phyloP scores from a whole-genome alignment of 2,888 invertebrate genomes.

The Mesochorus sp. region DNA sequence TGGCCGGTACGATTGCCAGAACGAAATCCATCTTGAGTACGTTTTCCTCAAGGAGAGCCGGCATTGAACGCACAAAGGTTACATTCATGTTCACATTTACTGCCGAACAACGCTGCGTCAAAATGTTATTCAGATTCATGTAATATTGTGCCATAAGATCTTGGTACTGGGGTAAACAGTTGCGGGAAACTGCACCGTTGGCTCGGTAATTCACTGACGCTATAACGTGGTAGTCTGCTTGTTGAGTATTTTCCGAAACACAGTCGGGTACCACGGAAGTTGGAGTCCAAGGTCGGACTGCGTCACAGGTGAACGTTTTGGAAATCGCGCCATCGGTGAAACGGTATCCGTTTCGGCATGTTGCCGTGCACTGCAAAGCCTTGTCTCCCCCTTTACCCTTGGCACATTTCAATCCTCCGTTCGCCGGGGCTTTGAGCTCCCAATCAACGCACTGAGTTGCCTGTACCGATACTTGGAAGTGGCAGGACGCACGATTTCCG shows the following conservation, averaged over 20 bases:
- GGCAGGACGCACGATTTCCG: slow-evolving; percentile 94
- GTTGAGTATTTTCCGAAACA: slow-evolving; percentile 96
- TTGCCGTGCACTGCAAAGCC: slow-evolving; percentile 94
- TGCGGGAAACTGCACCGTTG: slow-evolving; percentile 93
- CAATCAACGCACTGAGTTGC: slow-evolving; percentile 97
- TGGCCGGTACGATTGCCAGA: slow-evolving; percentile 92
- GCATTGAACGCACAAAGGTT: slow-evolving; percentile 91
- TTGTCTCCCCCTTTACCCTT: slow-evolving; percentile 92
- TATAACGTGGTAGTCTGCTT: slow-evolving; percentile 96
- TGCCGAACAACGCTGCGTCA: slow-evolving; percentile 96
- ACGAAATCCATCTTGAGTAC: slow-evolving; percentile 95
- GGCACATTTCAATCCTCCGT: slow-evolving; percentile 94
- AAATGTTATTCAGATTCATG: slow-evolving; percentile 88
- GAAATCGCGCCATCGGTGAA: slow-evolving; percentile 95
- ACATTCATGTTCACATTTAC: slow-evolving; percentile 98
- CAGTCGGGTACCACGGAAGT: slow-evolving; percentile 96
- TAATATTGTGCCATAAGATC: slow-evolving; percentile 92
- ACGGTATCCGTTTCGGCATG: slow-evolving; percentile 93
- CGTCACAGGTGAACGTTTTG: slow-evolving; percentile 93
- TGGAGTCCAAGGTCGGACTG: slow-evolving; percentile 92
- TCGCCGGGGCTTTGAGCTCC: slow-evolving; percentile 94
- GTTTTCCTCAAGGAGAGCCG: slow-evolving; percentile 92
- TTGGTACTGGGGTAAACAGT: slow-evolving; percentile 93
- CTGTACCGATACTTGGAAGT: slow-evolving; percentile 96
- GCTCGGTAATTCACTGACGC: slow-evolving; percentile 94